Conservation (phyloP, 2,888 invertebrate species). For the Suillia variegata region DNA sequence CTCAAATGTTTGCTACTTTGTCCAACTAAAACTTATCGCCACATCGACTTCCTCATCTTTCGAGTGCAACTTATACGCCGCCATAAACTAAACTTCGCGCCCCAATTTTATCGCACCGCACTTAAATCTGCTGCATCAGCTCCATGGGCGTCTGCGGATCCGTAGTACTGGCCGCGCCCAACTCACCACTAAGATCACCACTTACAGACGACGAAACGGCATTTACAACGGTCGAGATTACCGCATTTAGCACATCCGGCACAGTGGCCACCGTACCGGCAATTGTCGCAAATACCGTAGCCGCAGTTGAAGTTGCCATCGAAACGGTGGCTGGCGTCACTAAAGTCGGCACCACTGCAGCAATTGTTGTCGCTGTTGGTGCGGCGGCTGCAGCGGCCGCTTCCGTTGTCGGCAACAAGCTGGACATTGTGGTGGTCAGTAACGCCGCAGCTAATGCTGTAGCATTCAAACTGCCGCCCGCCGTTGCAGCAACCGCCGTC, state of each 20-base stretch:
- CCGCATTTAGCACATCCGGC: conserved; percentile 48
- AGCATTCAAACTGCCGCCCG: conserved; percentile 43
- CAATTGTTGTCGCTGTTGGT: conserved; percentile 29
- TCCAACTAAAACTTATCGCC: no score
- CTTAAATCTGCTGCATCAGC: conserved; percentile 46
- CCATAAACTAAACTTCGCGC: no score
- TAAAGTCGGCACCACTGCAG: conserved; percentile 15
- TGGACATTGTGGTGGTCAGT: conserved; percentile 38
- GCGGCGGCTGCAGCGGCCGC: conserved; percentile 15
- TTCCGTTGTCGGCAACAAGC: conserved; percentile 31
- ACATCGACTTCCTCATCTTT: no score
- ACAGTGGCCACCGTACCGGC: conserved; percentile 41
- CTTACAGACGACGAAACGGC: conserved; percentile 37
- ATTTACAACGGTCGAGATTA: conserved; percentile 46
- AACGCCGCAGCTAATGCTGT: conserved; percentile 47
- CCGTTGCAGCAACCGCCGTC: conserved; percentile 20
- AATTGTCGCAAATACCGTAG: conserved; percentile 42
- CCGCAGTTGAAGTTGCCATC: conserved; percentile 44
- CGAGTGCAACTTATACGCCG: no score
- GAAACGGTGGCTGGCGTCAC: conserved; percentile 36
- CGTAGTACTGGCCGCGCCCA: conserved; percentile 43
- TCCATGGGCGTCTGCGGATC: conserved; percentile 54
- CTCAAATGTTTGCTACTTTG: no score
- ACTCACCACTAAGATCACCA: conserved; percentile 38
- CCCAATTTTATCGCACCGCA: not conserved